Base-by-base conservation (phyloP, 2,797 vertebrate genomes). In the Falco berigora region DNA sequence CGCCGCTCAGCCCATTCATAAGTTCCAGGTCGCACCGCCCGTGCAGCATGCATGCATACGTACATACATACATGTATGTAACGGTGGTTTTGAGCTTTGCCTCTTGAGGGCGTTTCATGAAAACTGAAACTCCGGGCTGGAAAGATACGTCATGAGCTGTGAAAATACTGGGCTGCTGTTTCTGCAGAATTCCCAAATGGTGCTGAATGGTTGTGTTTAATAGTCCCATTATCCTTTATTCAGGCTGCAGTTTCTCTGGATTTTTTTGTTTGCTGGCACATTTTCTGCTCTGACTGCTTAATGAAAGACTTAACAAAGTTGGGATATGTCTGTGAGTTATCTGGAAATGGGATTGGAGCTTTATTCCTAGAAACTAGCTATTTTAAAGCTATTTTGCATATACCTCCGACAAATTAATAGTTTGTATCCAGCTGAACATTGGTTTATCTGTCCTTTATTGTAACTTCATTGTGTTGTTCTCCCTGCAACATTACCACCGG, bases 91-190 rank as follows among this genome's bases (percentile, higher is more conserved):
- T 68, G 63, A 73, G 47, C 42, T 72, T 94, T 88, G 59, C 96
- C 91, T 94, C 91, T 84, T 91, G 95, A 90, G 95, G 95, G 94
- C 94, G 93, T 96, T 91, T 94, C 77, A 8, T 34, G 91, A 84
- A 92, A 95, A 68, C 71, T 55, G 89, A 92, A 97, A 94, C 89
- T 90, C 38, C 4, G 1, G 23, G 10, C 88, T 86, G 36, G 47
- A 82, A 72, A 67, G 59, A 75, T 50, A 38, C 36, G 69, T 94
- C 91, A 78, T 75, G 90, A 90, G 25, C 76, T 78, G 85, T 93
- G 92, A 77, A 92, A 94, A 72, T 84, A 63, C 56, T 12, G 86
- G 80, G 71, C 80, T 93, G 86, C 88, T 88, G 80, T 62, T 96
- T 93, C 59, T 93, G 88, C 90, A 95, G 59, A 82, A 90, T 95